Conservation (phyloP, 2,888 invertebrate species). For the Synanthedon andrenaeformis region DNA sequence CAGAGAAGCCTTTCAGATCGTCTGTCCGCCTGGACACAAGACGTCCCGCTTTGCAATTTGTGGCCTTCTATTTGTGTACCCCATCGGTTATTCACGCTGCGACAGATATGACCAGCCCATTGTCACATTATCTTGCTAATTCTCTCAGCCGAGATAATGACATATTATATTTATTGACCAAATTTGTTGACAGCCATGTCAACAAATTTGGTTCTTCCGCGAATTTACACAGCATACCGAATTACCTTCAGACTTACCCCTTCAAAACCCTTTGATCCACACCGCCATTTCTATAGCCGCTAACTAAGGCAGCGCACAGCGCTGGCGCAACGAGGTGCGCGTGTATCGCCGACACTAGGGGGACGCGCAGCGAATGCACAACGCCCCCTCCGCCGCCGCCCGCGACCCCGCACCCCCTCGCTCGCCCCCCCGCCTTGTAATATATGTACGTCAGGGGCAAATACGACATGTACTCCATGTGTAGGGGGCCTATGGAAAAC, state of each 20-base stretch:
- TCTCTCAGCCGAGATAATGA: too few species aligned
- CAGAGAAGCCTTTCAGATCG: too few species aligned
- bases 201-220: too few species aligned
- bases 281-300: conserved; percentile 12
- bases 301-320: conserved; percentile 16
- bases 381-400: conserved; percentile 8
- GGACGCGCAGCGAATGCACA: background rate
- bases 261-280: conserved; percentile 17
- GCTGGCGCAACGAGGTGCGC: conserved; percentile 29
- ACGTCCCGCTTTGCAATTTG: too few species aligned
- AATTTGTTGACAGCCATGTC: too few species aligned
- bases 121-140: too few species aligned
- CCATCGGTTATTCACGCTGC: too few species aligned
- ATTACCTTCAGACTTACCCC: conserved; percentile 25
- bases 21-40: too few species aligned
- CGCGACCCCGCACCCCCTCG: conserved; percentile 1
- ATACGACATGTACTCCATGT: conserved; percentile 24
- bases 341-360: conserved; percentile 10
- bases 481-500: conserved; percentile 25
- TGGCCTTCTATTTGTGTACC: too few species aligned
- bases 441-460: conserved; percentile 32
- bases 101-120: too few species aligned
- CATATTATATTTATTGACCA: too few species aligned
- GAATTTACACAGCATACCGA: too few species aligned
- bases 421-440: conserved; percentile 16